A percentile compares a stretch with the other conserved stretches of the same genome.
Evolutionary conservation across 2,888 invertebrate genomes (phyloP).

Genomic region (Acrocyrtus sp.): DNA sequence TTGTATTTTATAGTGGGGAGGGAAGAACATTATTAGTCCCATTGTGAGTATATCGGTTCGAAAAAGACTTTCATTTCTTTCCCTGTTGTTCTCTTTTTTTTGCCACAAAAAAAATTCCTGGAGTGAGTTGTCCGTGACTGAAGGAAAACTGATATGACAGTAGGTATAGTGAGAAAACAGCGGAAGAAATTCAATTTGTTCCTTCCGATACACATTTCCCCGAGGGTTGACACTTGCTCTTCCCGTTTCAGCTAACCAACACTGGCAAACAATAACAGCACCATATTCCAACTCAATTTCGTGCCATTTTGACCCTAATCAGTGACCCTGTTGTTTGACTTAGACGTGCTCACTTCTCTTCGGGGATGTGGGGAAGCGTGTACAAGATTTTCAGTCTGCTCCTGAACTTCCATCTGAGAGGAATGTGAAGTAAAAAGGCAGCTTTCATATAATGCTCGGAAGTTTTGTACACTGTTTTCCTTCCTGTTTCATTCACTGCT

Average conservation of each 20-base stretch:
- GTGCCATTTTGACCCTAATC: constrained; percentile 56
- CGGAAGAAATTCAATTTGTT: constrained; percentile 27
- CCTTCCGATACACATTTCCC: constrained; percentile 31
- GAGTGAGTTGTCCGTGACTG: neutral
- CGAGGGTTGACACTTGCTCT: constrained; percentile 21
- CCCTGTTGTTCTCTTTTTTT: neutral
- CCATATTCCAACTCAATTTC: constrained; percentile 59
- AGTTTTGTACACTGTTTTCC: too few species aligned
- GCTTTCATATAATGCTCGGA: too few species aligned
- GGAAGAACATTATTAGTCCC: constrained; percentile 2
- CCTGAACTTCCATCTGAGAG: too few species aligned
- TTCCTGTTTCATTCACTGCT: too few species aligned
- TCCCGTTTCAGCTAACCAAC: neutral
- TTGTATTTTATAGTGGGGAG: too few species aligned
- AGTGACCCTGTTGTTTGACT: constrained; percentile 42
- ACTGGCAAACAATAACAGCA: constrained; percentile 18
- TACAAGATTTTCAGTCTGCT: neutral
- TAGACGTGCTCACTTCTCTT: too few species aligned
- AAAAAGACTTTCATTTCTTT: too few species aligned
- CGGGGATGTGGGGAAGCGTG: neutral
- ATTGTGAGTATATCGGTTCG: neutral
- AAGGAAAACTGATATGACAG: constrained; percentile 6
- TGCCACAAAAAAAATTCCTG: neutral
- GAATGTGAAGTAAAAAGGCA: too few species aligned
- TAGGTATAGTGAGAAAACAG: too few species aligned